Conservation (phyloP, 2,797 vertebrate species). For the Urosaurus nigricauda region DNA sequence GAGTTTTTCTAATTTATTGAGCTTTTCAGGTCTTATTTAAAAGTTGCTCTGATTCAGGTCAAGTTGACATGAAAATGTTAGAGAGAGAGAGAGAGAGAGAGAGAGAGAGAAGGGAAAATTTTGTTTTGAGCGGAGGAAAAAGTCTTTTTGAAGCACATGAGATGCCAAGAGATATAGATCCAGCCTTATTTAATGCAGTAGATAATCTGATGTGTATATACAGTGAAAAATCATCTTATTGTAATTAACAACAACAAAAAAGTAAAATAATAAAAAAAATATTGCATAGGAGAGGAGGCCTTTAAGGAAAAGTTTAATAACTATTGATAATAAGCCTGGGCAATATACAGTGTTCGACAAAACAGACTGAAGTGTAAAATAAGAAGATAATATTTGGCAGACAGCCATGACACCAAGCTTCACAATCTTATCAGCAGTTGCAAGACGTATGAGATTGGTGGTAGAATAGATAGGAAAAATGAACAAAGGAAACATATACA, state of each 20-base stretch:
- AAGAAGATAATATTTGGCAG: background rate
- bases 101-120: too few relatives aligned
- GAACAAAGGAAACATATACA: background rate
- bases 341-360: conserved; percentile 20
- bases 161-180: background rate
- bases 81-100: too few relatives aligned
- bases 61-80: background rate
- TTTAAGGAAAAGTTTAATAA: conserved; percentile 24
- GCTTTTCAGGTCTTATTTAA: background rate
- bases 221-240: background rate
- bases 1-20: background rate
- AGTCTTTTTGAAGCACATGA: background rate
- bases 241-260: conserved; percentile 3
- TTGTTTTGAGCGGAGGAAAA: background rate
- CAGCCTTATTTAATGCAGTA: conserved; percentile 19
- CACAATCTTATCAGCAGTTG: background rate
- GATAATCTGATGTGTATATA: conserved; percentile 11
- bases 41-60: background rate
- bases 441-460: background rate
- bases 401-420: background rate
- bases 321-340: conserved; percentile 30
- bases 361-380: conserved; percentile 22
- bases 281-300: conserved; percentile 10
- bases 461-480: background rate
- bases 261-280: background rate